These are phyloP conservation scores for Fragum whitleyi DNA, from an alignment of 2,888 invertebrate genomes.

Conservation along the genomic window DNA sequence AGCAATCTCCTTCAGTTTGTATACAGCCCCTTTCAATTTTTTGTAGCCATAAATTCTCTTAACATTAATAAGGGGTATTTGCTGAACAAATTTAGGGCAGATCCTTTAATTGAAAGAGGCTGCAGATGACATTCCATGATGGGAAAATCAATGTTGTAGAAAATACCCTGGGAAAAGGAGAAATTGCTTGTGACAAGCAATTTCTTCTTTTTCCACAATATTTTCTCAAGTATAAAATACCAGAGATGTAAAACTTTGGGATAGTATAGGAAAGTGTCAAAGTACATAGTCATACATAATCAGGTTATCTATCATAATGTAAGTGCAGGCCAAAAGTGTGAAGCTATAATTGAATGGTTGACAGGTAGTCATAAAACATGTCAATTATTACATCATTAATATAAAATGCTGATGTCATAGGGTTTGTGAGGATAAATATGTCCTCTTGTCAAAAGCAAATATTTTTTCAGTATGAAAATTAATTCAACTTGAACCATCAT, in stretches of 20 bases:
- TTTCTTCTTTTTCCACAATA: conserved; percentile 15
- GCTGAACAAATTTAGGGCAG: too few relatives aligned
- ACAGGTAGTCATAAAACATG: conserved; percentile 12
- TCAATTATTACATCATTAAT: conserved; percentile 17
- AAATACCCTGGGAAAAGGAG: not conserved
- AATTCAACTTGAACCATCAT: too few relatives aligned
- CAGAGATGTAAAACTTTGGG: not conserved
- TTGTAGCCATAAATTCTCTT: too few relatives aligned
- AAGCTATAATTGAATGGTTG: conserved; percentile 9
- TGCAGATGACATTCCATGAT: conserved; percentile 7
- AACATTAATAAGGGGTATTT: too few relatives aligned
- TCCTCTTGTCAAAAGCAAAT: not conserved
- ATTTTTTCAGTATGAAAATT: too few relatives aligned
- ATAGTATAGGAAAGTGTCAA: too few relatives aligned
- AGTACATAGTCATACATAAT: too few relatives aligned
- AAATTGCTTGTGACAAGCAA: not conserved
- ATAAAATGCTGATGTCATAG: conserved; percentile 7
- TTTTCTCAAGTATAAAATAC: not conserved
- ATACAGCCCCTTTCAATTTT: too few relatives aligned
- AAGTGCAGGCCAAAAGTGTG: not conserved
- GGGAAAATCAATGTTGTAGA: not conserved
- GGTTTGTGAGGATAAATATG: not conserved
- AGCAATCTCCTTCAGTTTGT: too few relatives aligned
- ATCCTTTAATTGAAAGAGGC: too few relatives aligned
- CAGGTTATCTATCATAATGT: not conserved